A percentile compares a stretch with the other conserved stretches of the same genome.
Conservation (phyloP, 2,888 invertebrate species). For the Chalcis sispes region DNA sequence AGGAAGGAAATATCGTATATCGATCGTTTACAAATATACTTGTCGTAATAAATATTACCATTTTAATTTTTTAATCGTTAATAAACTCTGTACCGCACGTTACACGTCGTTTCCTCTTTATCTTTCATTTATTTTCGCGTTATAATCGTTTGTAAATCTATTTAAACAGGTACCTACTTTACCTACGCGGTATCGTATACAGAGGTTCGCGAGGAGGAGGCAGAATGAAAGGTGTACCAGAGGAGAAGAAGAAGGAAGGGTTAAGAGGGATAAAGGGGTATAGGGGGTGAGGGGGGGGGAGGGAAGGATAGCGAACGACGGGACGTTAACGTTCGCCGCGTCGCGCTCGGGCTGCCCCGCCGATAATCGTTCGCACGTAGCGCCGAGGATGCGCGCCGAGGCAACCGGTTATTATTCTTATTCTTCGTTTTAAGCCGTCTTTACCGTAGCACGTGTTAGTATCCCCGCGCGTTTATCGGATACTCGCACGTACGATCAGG, state of each 20-base stretch:
- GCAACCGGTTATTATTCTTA: conserved; percentile 48
- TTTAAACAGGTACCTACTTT: conserved; percentile 75
- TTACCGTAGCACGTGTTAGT: too few species aligned
- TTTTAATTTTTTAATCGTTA: conserved; percentile 52
- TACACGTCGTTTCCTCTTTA: too few species aligned
- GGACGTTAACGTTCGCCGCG: conserved; percentile 69
- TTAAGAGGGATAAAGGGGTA: too few species aligned
- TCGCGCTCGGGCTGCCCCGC: conserved; percentile 70
- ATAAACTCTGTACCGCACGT: conserved; percentile 67
- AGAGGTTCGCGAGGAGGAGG: conserved; percentile 59
- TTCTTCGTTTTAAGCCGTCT: too few species aligned
- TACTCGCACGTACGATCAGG: neutral
- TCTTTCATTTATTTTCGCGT: conserved; percentile 25
- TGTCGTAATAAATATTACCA: conserved; percentile 71
- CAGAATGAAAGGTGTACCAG: neutral
- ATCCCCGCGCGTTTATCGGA: too few species aligned
- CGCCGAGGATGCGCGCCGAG: neutral
- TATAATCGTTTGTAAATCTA: conserved; percentile 67
- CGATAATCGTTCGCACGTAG: conserved; percentile 63
- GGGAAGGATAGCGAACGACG: conserved; percentile 68
- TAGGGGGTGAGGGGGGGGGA: too few species aligned
- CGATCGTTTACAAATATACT: conserved; percentile 61
- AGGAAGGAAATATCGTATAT: conserved; percentile 59
- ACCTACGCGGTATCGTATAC: conserved; percentile 76
- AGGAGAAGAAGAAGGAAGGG: too few species aligned